Conservation (phyloP, 2,797 vertebrate species). For the Cuniculus paca region DNA sequence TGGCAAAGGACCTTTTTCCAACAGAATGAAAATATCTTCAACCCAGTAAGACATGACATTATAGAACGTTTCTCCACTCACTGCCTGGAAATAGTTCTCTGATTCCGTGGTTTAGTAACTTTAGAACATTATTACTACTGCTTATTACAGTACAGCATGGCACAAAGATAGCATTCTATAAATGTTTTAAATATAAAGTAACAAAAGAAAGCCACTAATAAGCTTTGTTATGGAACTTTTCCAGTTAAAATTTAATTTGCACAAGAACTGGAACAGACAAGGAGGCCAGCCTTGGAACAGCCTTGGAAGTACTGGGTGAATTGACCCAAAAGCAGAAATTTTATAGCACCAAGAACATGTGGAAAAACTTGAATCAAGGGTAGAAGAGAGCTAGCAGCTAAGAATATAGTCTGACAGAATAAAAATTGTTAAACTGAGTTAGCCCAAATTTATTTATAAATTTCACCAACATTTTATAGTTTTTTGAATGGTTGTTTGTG, state of each 20-base stretch:
- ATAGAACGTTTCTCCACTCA: neutral
- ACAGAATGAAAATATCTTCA: neutral
- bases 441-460: neutral
- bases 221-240: neutral
- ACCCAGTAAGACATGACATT: neutral
- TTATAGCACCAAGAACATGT: neutral
- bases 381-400: neutral
- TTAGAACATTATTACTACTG: constrained; percentile 14
- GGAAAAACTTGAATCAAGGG: neutral
- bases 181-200: neutral
- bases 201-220: constrained; percentile 5
- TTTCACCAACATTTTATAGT: neutral
- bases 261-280: neutral
- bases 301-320: neutral
- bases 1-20: neutral
- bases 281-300: neutral
- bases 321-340: neutral
- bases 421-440: neutral
- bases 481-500: neutral
- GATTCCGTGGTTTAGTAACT: neutral
- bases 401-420: neutral
- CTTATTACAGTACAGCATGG: neutral
- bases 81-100: constrained; percentile 10
- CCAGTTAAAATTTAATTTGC: neutral
- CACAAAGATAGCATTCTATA: neutral